Conservation (phyloP, 1,140 invertebrate genomes). For the Drosophila kanapiae region DNA sequence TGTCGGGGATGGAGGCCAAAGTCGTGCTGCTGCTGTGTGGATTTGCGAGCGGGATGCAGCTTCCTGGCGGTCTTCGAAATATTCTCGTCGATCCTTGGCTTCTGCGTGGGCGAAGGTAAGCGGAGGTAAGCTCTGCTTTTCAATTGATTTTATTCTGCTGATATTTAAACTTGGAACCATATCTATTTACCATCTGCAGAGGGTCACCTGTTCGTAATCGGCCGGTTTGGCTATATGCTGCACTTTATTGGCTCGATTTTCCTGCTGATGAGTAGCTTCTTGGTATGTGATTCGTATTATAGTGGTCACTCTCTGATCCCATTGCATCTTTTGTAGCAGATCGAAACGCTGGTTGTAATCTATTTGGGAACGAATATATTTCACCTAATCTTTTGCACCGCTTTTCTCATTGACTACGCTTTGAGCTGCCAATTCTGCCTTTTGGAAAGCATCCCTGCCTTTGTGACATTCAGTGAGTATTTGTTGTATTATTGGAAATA, state of each 20-base stretch:
- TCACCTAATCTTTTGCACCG: conserved; percentile 22
- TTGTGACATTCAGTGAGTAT: conserved; percentile 14
- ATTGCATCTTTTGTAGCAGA: conserved; percentile 29
- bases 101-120: conserved; percentile 47
- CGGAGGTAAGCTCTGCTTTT: conserved; percentile 8
- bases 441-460: conserved; percentile 2
- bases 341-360: conserved; percentile 19
- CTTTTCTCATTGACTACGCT: conserved; percentile 20
- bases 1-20: conserved; percentile 31
- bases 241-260: conserved; percentile 43
- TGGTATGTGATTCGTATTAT: conserved; percentile 14
- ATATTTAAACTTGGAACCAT: too few species aligned
- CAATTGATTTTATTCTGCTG: too few species aligned
- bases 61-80: conserved; percentile 27
- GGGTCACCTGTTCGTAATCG: background rate
- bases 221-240: conserved; percentile 31
- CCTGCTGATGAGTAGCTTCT: conserved; percentile 34
- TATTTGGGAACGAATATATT: conserved; percentile 24
- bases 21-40: conserved; percentile 31
- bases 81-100: conserved; percentile 20
- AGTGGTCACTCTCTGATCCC: conserved; percentile 16
- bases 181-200: background rate
- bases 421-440: conserved; percentile 6
- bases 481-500: background rate
- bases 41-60: conserved; percentile 27